Conservation (phyloP, 2,113 vertebrate species). For the Clarias macrocephalus region DNA sequence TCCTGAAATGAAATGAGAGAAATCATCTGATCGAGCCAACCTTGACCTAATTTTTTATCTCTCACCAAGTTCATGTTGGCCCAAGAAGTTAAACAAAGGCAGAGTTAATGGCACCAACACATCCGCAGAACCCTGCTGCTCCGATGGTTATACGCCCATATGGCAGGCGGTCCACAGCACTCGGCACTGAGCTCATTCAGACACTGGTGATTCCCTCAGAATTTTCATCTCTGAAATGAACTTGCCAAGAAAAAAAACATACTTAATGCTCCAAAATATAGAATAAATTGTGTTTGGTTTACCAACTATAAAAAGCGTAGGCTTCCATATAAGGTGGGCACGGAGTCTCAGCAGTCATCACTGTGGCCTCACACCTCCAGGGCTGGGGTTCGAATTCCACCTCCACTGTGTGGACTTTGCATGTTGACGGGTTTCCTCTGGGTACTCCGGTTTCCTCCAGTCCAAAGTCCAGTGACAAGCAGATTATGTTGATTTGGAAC, state of each 20-base stretch:
- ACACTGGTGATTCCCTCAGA: conserved; percentile 42
- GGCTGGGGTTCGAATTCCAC: too few species aligned
- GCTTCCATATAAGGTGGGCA: too few species aligned
- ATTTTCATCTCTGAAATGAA: conserved; percentile 57
- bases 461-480: too few species aligned
- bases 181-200: conserved; percentile 47
- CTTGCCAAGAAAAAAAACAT: conserved; percentile 39
- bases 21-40: too few species aligned
- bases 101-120: conserved; percentile 38
- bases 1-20: background rate
- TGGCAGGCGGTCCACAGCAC: background rate
- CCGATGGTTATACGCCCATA: conserved; percentile 30
- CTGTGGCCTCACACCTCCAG: too few species aligned
- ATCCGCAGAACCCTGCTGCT: conserved; percentile 38
- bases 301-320: too few species aligned
- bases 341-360: too few species aligned
- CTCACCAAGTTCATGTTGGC: conserved; percentile 31
- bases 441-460: too few species aligned
- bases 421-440: too few species aligned
- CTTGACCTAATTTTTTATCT: background rate
- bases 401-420: too few species aligned
- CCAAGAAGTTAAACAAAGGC: conserved; percentile 35
- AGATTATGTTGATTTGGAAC: too few species aligned
- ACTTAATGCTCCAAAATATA: conserved; percentile 33
- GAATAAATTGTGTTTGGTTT: background rate